Base-by-base conservation (phyloP, 2,888 invertebrate species). In the Ischnus inquisitorius region DNA sequence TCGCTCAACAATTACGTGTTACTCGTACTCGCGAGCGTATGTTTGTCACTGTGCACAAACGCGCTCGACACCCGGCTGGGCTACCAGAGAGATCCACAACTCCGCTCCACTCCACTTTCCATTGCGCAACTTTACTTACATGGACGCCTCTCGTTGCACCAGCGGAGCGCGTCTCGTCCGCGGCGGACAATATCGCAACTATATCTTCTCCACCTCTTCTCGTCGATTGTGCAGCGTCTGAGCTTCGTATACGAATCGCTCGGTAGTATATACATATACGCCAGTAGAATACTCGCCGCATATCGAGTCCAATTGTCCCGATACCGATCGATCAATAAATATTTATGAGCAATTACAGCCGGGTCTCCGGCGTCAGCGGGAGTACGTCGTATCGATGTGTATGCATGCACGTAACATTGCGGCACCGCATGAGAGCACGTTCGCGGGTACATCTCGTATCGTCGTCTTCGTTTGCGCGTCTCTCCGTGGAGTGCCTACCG, bases 251-350 rank as follows among this genome's bases (percentile, higher is more conserved):
- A 65, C 71, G n/a, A n/a, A 60, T 67, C 34, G 34, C 34, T 34
- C 6, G 65, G 46, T 14, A n/a, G n/a, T n/a, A n/a, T n/a, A n/a
- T n/a, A n/a, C n/a, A 39, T 28, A 48, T 65, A 72, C 62, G 48
- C 48, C 6, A 34, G 68, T 51, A 43, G 81, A 80, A 62, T 68
- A 43, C 65, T 25, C 67, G 6, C 0, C 46, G 74, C 62, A 54
- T 86, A 85, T 88, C 87, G 85, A 86, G 83, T 87, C 86, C 88
- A 89, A 88, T 90, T 89, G 87, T 86, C 85, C 86, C 85, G 88
- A 86, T 87, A 87, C 88, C 89, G 87, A 90, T 90, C 88, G 89
- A 87, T 88, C 88, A 85, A 91, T 91, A 90, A 90, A 92, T 91
- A 90, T 92, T 91, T 90, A 92, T 91, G 89, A 90, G 89, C 87